Base-by-base conservation (phyloP, 2,888 invertebrate genomes). In the Drosophila kanekoi region DNA sequence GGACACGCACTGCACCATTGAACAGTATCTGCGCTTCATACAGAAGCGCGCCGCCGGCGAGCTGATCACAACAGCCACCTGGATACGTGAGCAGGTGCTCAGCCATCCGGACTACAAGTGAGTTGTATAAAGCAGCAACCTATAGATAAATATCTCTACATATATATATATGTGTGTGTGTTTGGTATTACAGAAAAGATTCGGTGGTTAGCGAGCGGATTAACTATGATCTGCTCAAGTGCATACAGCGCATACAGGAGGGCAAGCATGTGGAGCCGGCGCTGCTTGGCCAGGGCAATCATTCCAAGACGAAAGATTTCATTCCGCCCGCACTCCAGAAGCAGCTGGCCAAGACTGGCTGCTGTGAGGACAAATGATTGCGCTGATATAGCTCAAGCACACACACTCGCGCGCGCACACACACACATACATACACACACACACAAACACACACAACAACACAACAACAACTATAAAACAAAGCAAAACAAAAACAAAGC, bases 1-100 rank as follows among this genome's bases (percentile, higher is more conserved):
- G 2, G 99, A 99, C 92, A 99, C 99, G 41, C 97, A 98, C 92
- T 99, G 99, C 93, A 98, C 98, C 9, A 97, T 99, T 89, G 97
- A 97, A 92, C 97, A 98, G 93, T 99, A 99, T 93, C 94, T 99
- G 74, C 97, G 96, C 90, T 95, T 99, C 71, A 98, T 99, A 90
- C 96, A 96, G 91, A 94, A 95, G 62, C 94, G 97, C 86, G 97
- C 98, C 6, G 95, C 96, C 81, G 99, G 99, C 32, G 96, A 98
- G 91, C 94, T 98, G 58, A 94, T 95, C 90, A 99, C 99, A 56
- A 97, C 98, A 82, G 99, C 99, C 43, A 94, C 96, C 35, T 99
- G 98, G 98, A 96, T 99, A 90, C 94, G 99, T 49, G 94, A 96
- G 71, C 98, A 98, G 93, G 96, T 99, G 58, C 94, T 94, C 41